Conservation (phyloP, 2,888 invertebrate genomes). For the Lasioglossum figueresi region DNA sequence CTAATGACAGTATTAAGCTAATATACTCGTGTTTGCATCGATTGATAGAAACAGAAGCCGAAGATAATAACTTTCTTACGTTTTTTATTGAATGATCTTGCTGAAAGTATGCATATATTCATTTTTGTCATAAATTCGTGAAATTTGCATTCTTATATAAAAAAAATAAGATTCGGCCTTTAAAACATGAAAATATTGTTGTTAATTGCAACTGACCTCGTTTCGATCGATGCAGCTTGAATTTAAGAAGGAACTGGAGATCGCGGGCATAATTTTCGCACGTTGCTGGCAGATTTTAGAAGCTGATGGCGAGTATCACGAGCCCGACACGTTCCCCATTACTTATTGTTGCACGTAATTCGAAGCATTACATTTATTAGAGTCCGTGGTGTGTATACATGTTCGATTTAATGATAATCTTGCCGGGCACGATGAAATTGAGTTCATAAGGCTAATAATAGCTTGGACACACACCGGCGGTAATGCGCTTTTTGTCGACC, state of each 20-base stretch:
- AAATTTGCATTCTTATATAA: neutral
- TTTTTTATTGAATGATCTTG: neutral
- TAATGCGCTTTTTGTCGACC: neutral
- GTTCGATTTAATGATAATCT: slow-evolving; percentile 1
- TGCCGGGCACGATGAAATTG: neutral
- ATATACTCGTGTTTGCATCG: too few relatives aligned
- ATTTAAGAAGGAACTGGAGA: neutral
- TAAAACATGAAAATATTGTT: neutral
- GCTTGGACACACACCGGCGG: neutral
- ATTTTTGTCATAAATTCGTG: too few relatives aligned
- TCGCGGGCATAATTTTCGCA: neutral
- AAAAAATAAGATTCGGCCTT: neutral
- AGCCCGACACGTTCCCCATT: neutral
- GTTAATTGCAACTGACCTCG: neutral
- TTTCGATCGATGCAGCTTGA: neutral
- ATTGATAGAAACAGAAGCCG: neutral
- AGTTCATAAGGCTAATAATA: neutral
- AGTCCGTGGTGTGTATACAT: neutral
- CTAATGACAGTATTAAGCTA: neutral
- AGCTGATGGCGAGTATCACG: neutral
- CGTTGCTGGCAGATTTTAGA: neutral
- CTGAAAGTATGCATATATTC: neutral
- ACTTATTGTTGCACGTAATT: neutral
- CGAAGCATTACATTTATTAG: neutral
- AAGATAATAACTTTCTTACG: neutral